Base-by-base conservation (phyloP, 2,888 invertebrate species). In the Boloria euphrosyne region DNA sequence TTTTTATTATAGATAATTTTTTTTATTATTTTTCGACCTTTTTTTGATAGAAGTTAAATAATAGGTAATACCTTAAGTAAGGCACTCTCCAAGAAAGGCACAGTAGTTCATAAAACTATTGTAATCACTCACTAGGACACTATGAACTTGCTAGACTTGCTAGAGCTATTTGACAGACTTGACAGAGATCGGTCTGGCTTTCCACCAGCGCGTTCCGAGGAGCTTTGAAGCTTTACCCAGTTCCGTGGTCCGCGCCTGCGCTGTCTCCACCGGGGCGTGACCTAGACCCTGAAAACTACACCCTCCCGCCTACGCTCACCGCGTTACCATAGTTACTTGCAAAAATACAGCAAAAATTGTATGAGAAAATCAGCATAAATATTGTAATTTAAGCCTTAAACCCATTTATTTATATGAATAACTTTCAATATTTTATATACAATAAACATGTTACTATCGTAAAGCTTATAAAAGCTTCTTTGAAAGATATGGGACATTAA, bases 271-370 rank as follows among this genome's bases (percentile, higher is more conserved):
- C 78, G 80, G 91, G 93, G 93, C 93, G 93, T 93, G 89, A 93
- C 93, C 93, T 92, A 93, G 93, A 93, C 93, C 93, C 89, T 93
- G 92, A 90, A 89, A 87, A 80, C 75, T 73, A 76, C 89, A 86
- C 87, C 90, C 87, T 83, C 81, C 84, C 82, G 82, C 92, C 91
- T 83, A 89, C 89, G 80, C 87, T 75, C 69, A 78, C 76, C 78
- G 65, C 66, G 87, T 90, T 78, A 38, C 85, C 81, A 89, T 90
- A 80, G 88, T 73, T 78, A 90, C 89, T 66, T 58, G 60, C 69
- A 69, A 68, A 73, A 80, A 78, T 83, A 73, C 76, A 77, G 72
- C 69, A 22, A 57, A 78, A 83, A 81, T 75, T 68, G 53, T 47
- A 65, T 51, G 2, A 59, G 10, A 62, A 69, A 66, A 63, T 16